Conservation (phyloP, 2,113 vertebrate species). For the Dinomys branickii region DNA sequence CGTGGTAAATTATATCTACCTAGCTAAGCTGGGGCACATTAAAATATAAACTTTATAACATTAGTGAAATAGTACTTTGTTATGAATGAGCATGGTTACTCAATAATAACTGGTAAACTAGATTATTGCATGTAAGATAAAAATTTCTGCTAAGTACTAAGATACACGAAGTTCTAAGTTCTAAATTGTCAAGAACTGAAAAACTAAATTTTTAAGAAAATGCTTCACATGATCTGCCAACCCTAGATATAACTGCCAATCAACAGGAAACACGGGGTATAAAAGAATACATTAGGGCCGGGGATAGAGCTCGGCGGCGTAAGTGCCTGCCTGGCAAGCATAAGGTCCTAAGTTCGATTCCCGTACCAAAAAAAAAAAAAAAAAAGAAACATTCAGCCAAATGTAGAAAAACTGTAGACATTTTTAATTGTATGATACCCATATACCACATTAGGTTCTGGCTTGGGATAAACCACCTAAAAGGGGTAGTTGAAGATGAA, state of each 20-base stretch:
- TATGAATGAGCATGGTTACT: background rate
- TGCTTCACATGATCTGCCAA: conserved; percentile 3
- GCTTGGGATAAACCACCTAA: background rate
- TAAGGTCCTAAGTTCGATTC: no score
- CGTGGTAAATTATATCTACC: background rate
- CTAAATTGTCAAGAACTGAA: conserved; percentile 25
- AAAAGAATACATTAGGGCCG: background rate
- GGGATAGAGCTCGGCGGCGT: no score
- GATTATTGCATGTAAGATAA: background rate
- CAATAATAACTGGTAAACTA: background rate
- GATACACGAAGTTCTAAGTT: background rate
- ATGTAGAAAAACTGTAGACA: background rate
- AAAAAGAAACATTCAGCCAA: background rate
- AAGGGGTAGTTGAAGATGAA: conserved; percentile 12
- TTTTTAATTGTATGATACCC: background rate
- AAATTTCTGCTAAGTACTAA: conserved; percentile 34
- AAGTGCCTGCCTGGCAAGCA: no score
- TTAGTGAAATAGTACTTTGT: background rate
- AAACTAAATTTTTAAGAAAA: background rate
- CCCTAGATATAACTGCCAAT: background rate
- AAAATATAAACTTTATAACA: conserved; percentile 7
- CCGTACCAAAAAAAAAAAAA: no score
- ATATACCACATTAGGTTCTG: background rate
- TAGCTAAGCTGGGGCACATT: background rate
- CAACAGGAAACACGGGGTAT: background rate